A percentile compares a stretch with the other conserved stretches of the same genome.
phyloP scores from a whole-genome alignment of 1,140 invertebrate species.

The Mycetomoellerius zeteki region DNA sequence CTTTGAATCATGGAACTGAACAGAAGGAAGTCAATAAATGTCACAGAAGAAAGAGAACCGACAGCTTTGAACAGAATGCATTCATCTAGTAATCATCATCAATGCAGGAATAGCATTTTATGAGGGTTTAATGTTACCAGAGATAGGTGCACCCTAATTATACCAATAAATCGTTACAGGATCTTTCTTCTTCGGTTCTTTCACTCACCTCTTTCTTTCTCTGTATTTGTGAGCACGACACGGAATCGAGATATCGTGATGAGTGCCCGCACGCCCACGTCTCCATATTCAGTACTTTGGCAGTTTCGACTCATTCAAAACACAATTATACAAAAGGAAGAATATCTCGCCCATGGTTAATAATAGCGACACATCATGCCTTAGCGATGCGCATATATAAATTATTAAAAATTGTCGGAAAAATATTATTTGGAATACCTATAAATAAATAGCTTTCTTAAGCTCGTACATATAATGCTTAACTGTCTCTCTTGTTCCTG shows the following conservation, averaged over 20 bases:
- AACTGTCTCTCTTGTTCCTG: neutral
- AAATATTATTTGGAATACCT: neutral
- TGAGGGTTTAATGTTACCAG: constrained; percentile 85
- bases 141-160: constrained; percentile 86
- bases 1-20: neutral
- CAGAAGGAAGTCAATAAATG: constrained; percentile 10
- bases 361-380: neutral
- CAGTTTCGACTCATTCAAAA: constrained; percentile 23
- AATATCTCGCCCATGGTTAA: constrained; percentile 12
- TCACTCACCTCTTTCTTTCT: constrained; percentile 32
- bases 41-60: constrained; percentile 40
- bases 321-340: neutral
- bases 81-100: constrained; percentile 72
- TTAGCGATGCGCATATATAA: neutral
- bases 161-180: constrained; percentile 85
- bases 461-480: neutral
- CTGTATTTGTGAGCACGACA: neutral
- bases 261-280: constrained; percentile 45
- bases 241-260: constrained; percentile 40
- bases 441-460: neutral
- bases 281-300: constrained; percentile 12
- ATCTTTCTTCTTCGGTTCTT: constrained; percentile 63
- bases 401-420: neutral
- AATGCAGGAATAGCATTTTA: constrained; percentile 83
- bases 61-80: constrained; percentile 41